A percentile compares a stretch with the other conserved stretches of the same genome.
phyloP scores from a whole-genome alignment of 2,113 vertebrate genomes.

The Charina bottae region DNA sequence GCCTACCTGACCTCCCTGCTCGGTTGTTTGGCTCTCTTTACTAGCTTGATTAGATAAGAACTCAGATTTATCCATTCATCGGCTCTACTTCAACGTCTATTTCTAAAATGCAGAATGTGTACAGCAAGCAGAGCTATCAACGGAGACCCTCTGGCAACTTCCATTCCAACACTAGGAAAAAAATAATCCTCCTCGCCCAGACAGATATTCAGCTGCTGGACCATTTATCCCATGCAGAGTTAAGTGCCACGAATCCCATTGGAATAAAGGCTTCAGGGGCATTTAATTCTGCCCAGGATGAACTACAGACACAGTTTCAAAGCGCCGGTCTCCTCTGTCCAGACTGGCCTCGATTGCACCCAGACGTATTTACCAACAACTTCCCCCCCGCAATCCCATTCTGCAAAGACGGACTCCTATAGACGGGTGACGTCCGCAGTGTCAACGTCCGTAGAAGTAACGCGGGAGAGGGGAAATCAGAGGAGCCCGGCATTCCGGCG shows the following conservation, averaged over 20 bases:
- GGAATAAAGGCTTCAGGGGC: background rate
- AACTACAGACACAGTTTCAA: background rate
- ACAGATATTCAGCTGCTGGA: background rate
- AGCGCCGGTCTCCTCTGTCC: background rate
- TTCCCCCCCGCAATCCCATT: no score
- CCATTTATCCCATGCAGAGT: background rate
- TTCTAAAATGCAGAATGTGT: background rate
- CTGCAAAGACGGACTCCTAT: no score
- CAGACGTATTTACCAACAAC: no score
- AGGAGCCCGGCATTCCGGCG: no score
- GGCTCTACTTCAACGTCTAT: background rate
- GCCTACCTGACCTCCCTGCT: no score
- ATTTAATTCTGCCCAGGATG: background rate
- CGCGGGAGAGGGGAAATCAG: no score
- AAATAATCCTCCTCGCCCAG: background rate
- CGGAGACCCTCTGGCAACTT: background rate
- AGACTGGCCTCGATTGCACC: no score
- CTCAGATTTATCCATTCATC: background rate
- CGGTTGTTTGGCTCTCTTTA: background rate
- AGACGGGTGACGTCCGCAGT: no score
- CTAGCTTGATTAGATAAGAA: background rate
- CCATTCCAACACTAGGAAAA: background rate
- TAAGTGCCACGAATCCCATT: no score
- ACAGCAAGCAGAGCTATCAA: no score
- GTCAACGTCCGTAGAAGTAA: no score